Conservation (phyloP, 37 sponge, comb jelly and placozoan species). For the Beroe forskalii region DNA sequence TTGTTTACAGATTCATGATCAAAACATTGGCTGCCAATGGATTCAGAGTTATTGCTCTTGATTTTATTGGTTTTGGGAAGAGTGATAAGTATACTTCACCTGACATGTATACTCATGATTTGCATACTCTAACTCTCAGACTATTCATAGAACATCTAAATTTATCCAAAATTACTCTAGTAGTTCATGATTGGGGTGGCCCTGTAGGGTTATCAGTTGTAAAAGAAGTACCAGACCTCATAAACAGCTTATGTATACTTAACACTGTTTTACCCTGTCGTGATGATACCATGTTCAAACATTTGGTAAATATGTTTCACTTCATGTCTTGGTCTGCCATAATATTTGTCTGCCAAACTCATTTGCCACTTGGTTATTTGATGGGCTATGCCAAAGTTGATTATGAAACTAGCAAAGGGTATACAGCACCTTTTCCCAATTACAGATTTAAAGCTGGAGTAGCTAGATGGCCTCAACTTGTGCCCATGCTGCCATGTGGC, state of each 20-base stretch:
- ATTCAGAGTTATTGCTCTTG: conserved; percentile 55
- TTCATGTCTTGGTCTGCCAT: conserved; percentile 17
- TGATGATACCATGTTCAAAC: conserved; percentile 27
- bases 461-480: conserved; percentile 60
- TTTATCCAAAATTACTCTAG: conserved; percentile 28
- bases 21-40: not conserved
- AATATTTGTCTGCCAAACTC: conserved; percentile 61
- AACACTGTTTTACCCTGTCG: conserved; percentile 53
- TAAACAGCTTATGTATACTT: conserved; percentile 37
- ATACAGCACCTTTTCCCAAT: conserved; percentile 60
- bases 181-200: conserved; percentile 63
- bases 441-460: conserved; percentile 64
- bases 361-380: conserved; percentile 13
- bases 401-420: not conserved
- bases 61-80: conserved; percentile 62
- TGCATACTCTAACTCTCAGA: conserved; percentile 47
- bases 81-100: conserved; percentile 46
- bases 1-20: conserved; percentile 45
- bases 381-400: conserved; percentile 24
- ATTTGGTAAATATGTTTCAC: conserved; percentile 58
- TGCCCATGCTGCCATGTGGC: conserved; percentile 52
- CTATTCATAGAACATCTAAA: conserved; percentile 59
- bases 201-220: conserved; percentile 60
- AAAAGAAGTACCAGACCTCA: conserved; percentile 24
- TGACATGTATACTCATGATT: conserved; percentile 58